Percentiles rank a stretch among this genome's conserved stretches.
Evolutionary conservation across 2,113 vertebrate species (phyloP).

Genomic region (Ciconia stormi): DNA sequence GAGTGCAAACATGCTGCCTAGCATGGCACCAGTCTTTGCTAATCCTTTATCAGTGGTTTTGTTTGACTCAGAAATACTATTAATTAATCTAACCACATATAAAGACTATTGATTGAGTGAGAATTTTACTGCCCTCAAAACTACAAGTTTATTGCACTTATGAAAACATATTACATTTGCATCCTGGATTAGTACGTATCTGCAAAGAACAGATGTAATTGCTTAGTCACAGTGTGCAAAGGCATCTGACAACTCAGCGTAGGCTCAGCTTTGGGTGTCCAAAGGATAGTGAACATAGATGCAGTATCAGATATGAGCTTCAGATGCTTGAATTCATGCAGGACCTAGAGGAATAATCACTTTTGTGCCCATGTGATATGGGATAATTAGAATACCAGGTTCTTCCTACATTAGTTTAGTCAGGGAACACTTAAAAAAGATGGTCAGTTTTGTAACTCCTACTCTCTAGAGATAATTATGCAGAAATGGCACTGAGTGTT

Average conservation of each 20-base stretch:
- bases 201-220: neutral
- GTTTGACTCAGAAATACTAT: neutral
- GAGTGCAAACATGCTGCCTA: neutral
- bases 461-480: neutral
- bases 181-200: neutral
- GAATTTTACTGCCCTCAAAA: neutral
- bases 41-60: neutral
- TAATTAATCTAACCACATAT: neutral
- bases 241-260: neutral
- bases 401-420: neutral
- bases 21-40: neutral
- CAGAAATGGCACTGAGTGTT: neutral
- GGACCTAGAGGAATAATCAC: neutral
- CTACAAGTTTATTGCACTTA: neutral
- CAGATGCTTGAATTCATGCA: neutral
- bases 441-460: neutral
- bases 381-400: neutral
- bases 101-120: neutral
- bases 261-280: neutral
- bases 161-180: neutral
- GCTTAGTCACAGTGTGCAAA: neutral
- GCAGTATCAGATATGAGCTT: neutral
- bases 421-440: neutral
- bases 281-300: neutral
- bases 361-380: neutral